Conservation (phyloP, 2,888 invertebrate genomes). For the Pandemis corylana region DNA sequence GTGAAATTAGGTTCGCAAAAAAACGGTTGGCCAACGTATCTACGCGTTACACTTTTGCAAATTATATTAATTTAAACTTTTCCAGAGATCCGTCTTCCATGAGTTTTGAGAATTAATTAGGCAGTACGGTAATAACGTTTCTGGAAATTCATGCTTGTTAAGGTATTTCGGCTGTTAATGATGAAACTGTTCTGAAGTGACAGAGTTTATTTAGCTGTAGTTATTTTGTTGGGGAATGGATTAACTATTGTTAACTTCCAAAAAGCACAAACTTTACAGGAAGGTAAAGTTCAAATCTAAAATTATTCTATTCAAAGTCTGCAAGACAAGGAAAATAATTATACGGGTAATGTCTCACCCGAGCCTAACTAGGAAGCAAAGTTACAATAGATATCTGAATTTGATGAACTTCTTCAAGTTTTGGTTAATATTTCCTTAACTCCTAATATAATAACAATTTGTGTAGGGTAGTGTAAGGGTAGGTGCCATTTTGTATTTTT, state of each 20-base stretch:
- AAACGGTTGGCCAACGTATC: constrained; percentile 5
- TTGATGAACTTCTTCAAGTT: neutral
- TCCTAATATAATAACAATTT: too few relatives aligned
- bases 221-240: neutral
- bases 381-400: neutral
- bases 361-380: neutral
- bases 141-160: constrained; percentile 12
- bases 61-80: constrained; percentile 26
- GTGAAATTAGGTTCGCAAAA: neutral
- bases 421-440: neutral
- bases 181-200: constrained; percentile 6
- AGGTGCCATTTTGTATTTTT: too few relatives aligned
- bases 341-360: neutral
- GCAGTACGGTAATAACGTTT: constrained; percentile 8
- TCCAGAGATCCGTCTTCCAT: constrained; percentile 5
- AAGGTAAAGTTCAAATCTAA: neutral
- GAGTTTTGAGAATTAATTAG: constrained; percentile 32
- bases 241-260: neutral
- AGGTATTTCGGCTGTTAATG: constrained; percentile 11
- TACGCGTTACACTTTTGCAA: constrained; percentile 10
- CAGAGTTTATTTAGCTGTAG: constrained; percentile 5
- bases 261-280: neutral
- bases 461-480: too few relatives aligned
- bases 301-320: neutral
- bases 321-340: neutral